phyloP scores from a whole-genome alignment of 1,140 invertebrate genomes.

The Drosophila micromelanica region DNA sequence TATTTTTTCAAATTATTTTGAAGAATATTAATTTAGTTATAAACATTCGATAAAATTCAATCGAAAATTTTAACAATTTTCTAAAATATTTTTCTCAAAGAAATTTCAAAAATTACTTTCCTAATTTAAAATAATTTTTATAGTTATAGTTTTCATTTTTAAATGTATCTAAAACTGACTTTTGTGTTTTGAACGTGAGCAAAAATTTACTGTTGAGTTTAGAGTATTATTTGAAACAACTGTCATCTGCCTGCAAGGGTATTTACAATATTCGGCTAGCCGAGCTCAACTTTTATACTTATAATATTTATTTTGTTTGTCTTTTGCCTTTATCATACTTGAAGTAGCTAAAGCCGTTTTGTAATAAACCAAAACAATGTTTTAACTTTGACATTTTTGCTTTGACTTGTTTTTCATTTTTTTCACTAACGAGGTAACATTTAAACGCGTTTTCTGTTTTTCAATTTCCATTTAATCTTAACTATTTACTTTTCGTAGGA shows the following conservation, averaged over 20 bases:
- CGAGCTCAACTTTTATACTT: background rate
- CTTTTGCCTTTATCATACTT: slow-evolving; percentile 22
- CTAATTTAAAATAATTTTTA: too few species aligned
- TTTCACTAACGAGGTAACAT: slow-evolving; percentile 82
- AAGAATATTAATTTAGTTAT: too few species aligned
- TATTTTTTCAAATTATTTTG: too few species aligned
- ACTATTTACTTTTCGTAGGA: slow-evolving; percentile 26
- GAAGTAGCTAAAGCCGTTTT: slow-evolving; percentile 61
- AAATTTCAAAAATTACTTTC: too few species aligned
- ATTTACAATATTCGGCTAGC: background rate
- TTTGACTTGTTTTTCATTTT: slow-evolving; percentile 15
- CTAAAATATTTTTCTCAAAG: too few species aligned
- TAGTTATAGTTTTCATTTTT: too few species aligned
- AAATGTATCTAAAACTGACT: too few species aligned
- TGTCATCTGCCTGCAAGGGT: background rate
- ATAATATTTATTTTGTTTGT: background rate
- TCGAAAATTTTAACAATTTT: too few species aligned
- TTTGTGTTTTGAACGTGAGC: too few species aligned
- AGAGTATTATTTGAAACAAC: too few species aligned
- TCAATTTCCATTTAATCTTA: slow-evolving; percentile 44
- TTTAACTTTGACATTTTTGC: slow-evolving; percentile 30
- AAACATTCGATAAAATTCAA: too few species aligned
- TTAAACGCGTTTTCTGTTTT: slow-evolving; percentile 77
- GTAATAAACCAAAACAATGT: slow-evolving; percentile 52
- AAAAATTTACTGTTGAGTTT: too few species aligned